Conservation (phyloP, 2,113 vertebrate genomes). For the Chloroceryle aenea region DNA sequence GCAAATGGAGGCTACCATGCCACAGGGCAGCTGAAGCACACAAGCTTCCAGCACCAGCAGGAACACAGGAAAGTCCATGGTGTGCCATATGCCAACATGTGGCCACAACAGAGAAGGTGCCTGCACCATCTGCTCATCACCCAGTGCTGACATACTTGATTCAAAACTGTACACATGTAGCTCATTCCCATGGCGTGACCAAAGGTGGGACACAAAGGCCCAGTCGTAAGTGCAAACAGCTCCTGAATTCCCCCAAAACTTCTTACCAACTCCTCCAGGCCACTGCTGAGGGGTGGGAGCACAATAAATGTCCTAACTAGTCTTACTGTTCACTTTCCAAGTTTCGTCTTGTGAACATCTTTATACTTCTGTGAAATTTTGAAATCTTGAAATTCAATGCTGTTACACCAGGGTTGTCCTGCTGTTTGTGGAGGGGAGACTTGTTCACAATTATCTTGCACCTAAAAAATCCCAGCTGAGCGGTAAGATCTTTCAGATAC, state of each 20-base stretch:
- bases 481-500: neutral
- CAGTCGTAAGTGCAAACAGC: neutral
- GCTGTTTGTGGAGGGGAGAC: neutral
- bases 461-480: neutral
- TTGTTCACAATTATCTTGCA: neutral
- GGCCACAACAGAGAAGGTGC: neutral
- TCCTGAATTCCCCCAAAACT: neutral
- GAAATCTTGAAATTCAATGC: neutral
- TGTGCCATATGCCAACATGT: neutral
- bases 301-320: neutral
- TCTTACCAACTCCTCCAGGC: neutral
- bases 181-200: rapidly evolving
- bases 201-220: neutral
- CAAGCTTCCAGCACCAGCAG: neutral
- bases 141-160: neutral
- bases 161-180: neutral
- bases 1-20: neutral
- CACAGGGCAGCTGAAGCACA: rapidly evolving
- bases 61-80: neutral
- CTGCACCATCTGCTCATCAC: neutral
- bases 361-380: neutral
- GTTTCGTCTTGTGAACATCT: neutral
- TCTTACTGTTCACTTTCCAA: neutral
- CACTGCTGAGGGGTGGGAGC: neutral
- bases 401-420: neutral